Evolutionary conservation across 2,113 vertebrate species (phyloP), one percentile per base, ranked within the genome.

Genomic region (Anser brachyrhynchus): DNA sequence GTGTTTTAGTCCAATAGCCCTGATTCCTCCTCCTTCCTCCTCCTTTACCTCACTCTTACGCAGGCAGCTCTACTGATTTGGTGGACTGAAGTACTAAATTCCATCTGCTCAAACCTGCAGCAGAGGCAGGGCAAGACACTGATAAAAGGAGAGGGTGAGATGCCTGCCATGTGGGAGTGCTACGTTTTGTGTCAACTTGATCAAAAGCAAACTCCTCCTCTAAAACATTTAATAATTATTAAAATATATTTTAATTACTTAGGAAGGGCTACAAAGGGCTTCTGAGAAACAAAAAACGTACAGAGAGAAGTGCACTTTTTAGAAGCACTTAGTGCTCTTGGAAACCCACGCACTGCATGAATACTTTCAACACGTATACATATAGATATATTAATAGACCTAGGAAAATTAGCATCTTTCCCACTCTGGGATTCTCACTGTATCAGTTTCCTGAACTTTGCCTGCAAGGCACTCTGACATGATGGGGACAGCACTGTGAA

Each of bases 251-350:
- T 92, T 71, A 90, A 89, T 89, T 92, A 35, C 59, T 89, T 84
- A 80, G 10, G 77, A 54, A 71, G 65, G 46, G 49, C 41, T 83
- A 78, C 28, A 79, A 85, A 93, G 85, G 90, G 28, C 25, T 89
- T 92, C 51, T 64, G 76, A 13, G 41, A 87, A 86, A 52, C 55
- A 92, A 88, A 90, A 96, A 93, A 37, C 64, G 92, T 91, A 83
- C 92, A 93, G 41, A 72, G 31, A 49, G 55, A 33, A 80, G 22
- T 67, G 66, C 69, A 90, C 59, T 44, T 97, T 94, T 90, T 89
- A 93, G 94, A 94, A 93, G 51, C 85, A 84, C 83, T 94, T 93
- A 78, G 55, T 57, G 49, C 80, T 85, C 41, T 33, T 58, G 72
- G 64, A 92, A 95, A 81, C 95, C 86, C 73, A 93, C 10, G 0